phyloP scores from a whole-genome alignment of 2,113 vertebrate genomes.

The Oreotragus oreotragus region DNA sequence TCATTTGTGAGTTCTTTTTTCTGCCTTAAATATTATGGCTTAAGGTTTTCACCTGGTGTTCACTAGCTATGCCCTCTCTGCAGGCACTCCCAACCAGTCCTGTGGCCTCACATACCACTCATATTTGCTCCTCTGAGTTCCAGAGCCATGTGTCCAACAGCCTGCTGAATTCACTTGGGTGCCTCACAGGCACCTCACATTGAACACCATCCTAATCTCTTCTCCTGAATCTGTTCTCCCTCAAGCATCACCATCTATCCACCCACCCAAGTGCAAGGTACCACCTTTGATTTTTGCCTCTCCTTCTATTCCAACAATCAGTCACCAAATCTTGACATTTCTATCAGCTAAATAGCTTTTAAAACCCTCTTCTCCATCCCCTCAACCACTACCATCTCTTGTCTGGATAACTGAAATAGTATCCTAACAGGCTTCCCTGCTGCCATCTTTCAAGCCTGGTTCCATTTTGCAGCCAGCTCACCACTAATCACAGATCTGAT shows the following conservation, averaged over 20 bases:
- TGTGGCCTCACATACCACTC: neutral
- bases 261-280: neutral
- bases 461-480: neutral
- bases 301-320: neutral
- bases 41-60: neutral
- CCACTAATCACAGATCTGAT: neutral
- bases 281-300: neutral
- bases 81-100: neutral
- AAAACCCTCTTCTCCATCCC: neutral
- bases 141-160: neutral
- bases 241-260: neutral
- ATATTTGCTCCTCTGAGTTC: neutral
- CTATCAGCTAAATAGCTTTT: neutral
- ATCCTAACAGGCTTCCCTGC: neutral
- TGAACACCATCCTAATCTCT: neutral
- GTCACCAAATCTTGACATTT: neutral
- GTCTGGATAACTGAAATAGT: neutral
- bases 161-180: neutral
- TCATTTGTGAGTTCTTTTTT: neutral
- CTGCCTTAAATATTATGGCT: neutral
- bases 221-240: neutral
- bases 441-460: neutral
- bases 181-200: neutral
- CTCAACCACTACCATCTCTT: neutral
- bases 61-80: neutral